Evolutionary conservation across 2,888 invertebrate genomes (phyloP), one percentile per base, ranked within the genome.

Genomic region (Crioceris asparagi): DNA sequence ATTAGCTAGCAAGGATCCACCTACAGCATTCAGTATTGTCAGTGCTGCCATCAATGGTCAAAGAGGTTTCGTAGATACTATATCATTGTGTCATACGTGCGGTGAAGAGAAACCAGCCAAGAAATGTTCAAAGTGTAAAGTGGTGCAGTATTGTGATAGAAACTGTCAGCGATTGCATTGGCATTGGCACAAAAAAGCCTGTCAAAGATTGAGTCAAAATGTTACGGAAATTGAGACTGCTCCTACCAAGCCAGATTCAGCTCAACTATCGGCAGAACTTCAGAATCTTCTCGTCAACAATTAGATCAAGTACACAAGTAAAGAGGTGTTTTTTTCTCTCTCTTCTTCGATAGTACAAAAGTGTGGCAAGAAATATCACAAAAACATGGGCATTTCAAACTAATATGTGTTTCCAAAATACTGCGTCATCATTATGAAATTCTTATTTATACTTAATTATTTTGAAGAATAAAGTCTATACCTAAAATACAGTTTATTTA

Each of bases 81-180:
- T 75, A 41, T 72, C 80, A 10, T 72, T 76, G 34, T 93, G 94
- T 61, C 77, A 78, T 39, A 83, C 90, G 1, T 94, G 93, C 56
- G 85, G 86, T 1, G 86, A 90, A 54, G 85, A 88, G 52, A 82
- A 84, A 49, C 88, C 92, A 0, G 76, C 79, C 5, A 94, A 93
- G 60, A 88, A 92, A 61, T 98, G 97, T 64, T 83, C 92, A 7
- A 87, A 87, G 60, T 98, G 97, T 65, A 92, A 90, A 70, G 75
- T 76, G 39, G 90, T 90, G 35, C 82, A 85, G 59, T 98, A 98
- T 61, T 98, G 97, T 66, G 85, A 91, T 64, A 73, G 86, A 41
- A 83, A 85, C 56, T 98, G 98, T 61, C 97, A 98, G 62, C 78
- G 90, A 47, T 68, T 94, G 31, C 94, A 90, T 60, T 90, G 90